phyloP scores from a whole-genome alignment of 2,797 vertebrate genomes.

The Adrianichthys oophorus region DNA sequence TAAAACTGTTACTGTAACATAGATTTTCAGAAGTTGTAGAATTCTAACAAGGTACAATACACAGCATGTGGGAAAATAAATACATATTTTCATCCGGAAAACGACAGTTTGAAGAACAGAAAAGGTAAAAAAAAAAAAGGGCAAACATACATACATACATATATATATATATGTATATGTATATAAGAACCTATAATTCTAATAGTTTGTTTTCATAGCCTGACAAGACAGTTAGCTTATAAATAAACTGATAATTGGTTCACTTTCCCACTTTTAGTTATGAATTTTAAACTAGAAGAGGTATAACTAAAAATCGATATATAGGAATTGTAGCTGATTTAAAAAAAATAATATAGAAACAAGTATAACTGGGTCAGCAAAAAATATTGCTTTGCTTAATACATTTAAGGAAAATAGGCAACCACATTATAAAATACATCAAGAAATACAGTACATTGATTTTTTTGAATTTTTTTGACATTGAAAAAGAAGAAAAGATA shows the following conservation, averaged over 20 bases:
- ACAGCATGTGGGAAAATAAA: too few species aligned
- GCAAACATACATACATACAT: too few species aligned
- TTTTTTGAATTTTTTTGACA: slow-evolving; percentile 8
- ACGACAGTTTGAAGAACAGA: neutral
- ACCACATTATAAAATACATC: slow-evolving; percentile 32
- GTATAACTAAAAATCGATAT: slow-evolving; percentile 27
- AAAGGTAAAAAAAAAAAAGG: neutral
- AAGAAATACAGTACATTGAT: slow-evolving; percentile 44
- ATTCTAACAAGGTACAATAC: slow-evolving; percentile 5
- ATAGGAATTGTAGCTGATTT: slow-evolving; percentile 19
- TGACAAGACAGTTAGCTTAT: slow-evolving; percentile 27
- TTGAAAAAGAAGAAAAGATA: slow-evolving; percentile 3
- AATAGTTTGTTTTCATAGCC: neutral
- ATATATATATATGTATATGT: too few species aligned
- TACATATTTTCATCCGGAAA: too few species aligned
- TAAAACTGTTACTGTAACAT: too few species aligned
- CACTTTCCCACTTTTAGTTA: slow-evolving; percentile 18
- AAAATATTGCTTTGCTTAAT: slow-evolving; percentile 22
- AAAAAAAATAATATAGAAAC: slow-evolving; percentile 25
- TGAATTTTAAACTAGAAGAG: slow-evolving; percentile 10
- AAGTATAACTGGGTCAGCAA: slow-evolving; percentile 22
- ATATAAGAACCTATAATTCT: too few species aligned
- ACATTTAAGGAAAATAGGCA: slow-evolving; percentile 29
- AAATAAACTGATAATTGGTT: slow-evolving; percentile 17
- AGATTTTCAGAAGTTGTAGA: neutral